phyloP scores from a whole-genome alignment of 2,888 invertebrate species.

The Philopedon plagiatum region DNA sequence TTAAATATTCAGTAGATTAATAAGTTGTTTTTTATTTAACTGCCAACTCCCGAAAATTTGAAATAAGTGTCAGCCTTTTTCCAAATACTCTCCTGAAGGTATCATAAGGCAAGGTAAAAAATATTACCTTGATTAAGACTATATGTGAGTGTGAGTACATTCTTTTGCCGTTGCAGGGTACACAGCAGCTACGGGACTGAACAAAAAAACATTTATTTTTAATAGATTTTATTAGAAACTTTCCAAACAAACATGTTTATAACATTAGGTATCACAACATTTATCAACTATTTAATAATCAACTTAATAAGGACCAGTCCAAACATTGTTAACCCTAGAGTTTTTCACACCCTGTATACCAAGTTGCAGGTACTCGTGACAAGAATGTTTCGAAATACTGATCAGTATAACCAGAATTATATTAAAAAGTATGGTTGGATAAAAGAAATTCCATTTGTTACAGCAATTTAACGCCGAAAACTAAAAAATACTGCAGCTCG shows the following conservation, averaged over 20 bases:
- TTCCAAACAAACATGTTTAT: conserved; percentile 8
- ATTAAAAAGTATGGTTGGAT: not conserved
- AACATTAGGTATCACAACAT: conserved; percentile 13
- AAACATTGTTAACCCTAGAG: conserved; percentile 1
- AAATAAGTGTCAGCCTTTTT: too few species aligned
- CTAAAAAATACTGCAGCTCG: too few species aligned
- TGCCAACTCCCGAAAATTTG: not conserved
- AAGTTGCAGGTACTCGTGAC: conserved; percentile 9
- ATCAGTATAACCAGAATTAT: not conserved
- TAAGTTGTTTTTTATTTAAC: not conserved
- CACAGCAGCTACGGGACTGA: too few species aligned
- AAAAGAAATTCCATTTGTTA: not conserved
- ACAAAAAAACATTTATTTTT: not conserved
- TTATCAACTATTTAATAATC: not conserved
- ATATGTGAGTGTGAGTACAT: too few species aligned
- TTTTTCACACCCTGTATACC: conserved; percentile 30
- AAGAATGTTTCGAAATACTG: conserved; percentile 24
- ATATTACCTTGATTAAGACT: too few species aligned
- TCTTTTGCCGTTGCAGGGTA: too few species aligned
- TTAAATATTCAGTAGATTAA: conserved; percentile 12
- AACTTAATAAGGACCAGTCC: conserved; percentile 3
- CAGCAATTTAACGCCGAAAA: too few species aligned
- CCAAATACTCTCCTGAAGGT: too few species aligned
- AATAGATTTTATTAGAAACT: conserved; percentile 14
- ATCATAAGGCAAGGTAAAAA: too few species aligned